phyloP scores from a whole-genome alignment of 2,113 vertebrate species.

The Grammatotria lemairii region DNA sequence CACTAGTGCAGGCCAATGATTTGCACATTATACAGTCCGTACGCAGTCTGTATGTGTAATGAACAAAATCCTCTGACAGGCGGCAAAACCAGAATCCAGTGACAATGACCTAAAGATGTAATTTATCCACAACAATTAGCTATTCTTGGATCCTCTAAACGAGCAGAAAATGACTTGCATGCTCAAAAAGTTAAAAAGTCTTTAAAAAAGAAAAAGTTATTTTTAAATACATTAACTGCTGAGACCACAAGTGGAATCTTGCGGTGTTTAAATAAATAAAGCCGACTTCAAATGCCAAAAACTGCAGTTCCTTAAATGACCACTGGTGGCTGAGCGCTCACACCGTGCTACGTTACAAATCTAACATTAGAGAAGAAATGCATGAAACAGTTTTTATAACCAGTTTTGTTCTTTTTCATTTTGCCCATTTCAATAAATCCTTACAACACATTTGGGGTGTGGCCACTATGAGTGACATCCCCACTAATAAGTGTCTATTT shows the following conservation, averaged over 20 bases:
- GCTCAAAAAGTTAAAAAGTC: not conserved
- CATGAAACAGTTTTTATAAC: rapidly evolving
- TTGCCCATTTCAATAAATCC: rapidly evolving
- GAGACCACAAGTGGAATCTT: not conserved
- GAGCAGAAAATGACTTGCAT: rapidly evolving
- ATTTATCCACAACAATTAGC: not conserved
- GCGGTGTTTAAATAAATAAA: not conserved
- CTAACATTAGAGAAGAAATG: not conserved
- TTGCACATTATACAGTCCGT: not conserved
- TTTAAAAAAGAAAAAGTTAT: not conserved
- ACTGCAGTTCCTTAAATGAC: not conserved
- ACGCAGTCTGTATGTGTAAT: rapidly evolving
- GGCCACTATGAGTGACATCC: not conserved
- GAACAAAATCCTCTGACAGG: not conserved
- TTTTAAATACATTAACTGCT: not conserved
- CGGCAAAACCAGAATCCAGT: not conserved
- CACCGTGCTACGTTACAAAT: not conserved
- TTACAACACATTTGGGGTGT: not conserved
- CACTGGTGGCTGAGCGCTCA: not conserved
- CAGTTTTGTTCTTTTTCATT: not conserved
- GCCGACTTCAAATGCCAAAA: not conserved
- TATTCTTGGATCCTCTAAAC: not conserved
- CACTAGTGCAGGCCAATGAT: not conserved
- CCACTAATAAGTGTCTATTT: not conserved
- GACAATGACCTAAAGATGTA: not conserved